Base-by-base conservation (phyloP, 2,113 vertebrate genomes). In the Myanophis thanlyinensis region DNA sequence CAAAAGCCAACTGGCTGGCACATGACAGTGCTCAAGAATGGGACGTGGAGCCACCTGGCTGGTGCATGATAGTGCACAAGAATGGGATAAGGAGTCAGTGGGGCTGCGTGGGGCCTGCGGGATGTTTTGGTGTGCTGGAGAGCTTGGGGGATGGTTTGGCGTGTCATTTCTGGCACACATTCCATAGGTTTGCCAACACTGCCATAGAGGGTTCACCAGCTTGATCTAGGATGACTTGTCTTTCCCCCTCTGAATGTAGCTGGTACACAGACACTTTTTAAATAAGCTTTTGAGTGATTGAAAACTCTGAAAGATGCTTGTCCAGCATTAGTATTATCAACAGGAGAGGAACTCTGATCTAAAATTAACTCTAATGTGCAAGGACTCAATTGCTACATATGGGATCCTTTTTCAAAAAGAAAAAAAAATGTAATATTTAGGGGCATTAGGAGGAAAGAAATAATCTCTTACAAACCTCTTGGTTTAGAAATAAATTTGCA, bases 401-500 rank as follows among this genome's bases (percentile, higher is more conserved):
- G 59, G 25, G 22, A 46, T 80, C 25, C 48, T 48, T 27, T 62
- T 47, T 59, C 13, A 56, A 59, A 73, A 87, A 40, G 53, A 87
- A 91, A 87, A 40, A 46, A 87, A 87, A 91, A 85, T 52, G 59
- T 53, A 59, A 44, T 88, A 46, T 88, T 88, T 73, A 23, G 48
- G 18, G 6, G 23, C 46, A 48, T 35, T 86, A 11, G 85, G 3
- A 52, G n/a, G 3, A 35, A 11, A 35, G 87, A 48, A 51, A 7
- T 11, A 8, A 10, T 48, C 51, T 85, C 52, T 40, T 46, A 27
- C 88, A 56, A 49, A 59, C 48, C 2, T 49, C 73, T 54, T 85
- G 88, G 46, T 27, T 92, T 89, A 84, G 53, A 92, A 92, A 89
- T 85, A 85, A 27, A 84, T 85, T 89, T 62, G 46, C 52, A 85